Evolutionary conservation across 1,140 invertebrate genomes (phyloP).

Genomic region (Diploscapter pachys): DNA sequence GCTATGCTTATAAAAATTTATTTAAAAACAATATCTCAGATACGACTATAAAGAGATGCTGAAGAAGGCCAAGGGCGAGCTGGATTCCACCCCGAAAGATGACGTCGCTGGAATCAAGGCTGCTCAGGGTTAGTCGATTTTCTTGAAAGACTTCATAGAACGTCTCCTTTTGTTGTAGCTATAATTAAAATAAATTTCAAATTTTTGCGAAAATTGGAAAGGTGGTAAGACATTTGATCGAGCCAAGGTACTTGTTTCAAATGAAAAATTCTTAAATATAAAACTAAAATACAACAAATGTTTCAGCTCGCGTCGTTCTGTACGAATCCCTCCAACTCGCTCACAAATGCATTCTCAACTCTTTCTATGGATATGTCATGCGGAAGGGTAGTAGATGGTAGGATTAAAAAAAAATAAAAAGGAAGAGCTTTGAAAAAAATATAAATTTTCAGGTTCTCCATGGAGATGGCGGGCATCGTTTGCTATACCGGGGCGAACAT

Average conservation of each 20-base stretch:
- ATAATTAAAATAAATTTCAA: too few relatives aligned
- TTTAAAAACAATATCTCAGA: constrained; percentile 57
- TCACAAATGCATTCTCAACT: constrained; percentile 99
- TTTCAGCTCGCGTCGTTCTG: constrained; percentile 70
- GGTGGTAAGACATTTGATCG: too few relatives aligned
- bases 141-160: too few relatives aligned
- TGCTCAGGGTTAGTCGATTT: constrained; percentile 66
- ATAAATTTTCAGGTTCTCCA: constrained; percentile 78
- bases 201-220: too few relatives aligned
- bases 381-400: constrained; percentile 71
- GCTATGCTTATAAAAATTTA: neutral
- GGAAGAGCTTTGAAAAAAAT: neutral
- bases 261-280: too few relatives aligned
- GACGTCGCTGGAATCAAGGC: constrained; percentile 88
- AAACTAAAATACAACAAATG: too few relatives aligned
- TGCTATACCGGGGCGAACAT: constrained; percentile 97
- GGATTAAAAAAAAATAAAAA: neutral
- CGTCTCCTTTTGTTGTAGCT: too few relatives aligned
- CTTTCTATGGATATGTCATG: constrained; percentile 99
- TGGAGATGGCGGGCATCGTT: constrained; percentile 97
- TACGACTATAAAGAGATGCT: constrained; percentile 94
- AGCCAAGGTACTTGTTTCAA: too few relatives aligned
- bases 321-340: constrained; percentile 96
- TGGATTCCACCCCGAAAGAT: constrained; percentile 76
- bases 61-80: constrained; percentile 83